Base-by-base conservation (phyloP, 2,888 invertebrate species). In the Tiliacea citrago region DNA sequence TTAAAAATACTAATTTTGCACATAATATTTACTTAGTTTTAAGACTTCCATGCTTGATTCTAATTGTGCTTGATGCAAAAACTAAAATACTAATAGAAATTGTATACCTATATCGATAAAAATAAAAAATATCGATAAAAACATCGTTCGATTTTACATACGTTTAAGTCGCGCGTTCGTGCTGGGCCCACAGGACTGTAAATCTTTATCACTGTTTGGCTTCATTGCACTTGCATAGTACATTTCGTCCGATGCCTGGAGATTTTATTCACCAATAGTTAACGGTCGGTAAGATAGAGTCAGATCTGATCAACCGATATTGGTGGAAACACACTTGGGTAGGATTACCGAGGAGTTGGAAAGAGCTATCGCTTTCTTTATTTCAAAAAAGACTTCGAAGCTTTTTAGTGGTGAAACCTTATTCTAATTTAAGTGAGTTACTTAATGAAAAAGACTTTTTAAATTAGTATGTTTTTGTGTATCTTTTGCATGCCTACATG, bases 191-290 rank as follows among this genome's bases (percentile, higher is more conserved):
- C 39, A 0, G 39, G 1, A 2, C 12, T 24, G 21, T 77, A 51
- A 29, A 77, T 18, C 7, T 77, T 9, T 16, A 8, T 18, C 35
- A 39, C 45, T n/a, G 45, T 39, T 60, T 45, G 24, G 45, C 42
- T 60, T 61, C 3, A 39, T 53, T 61, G 2, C 35, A 53, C 60
- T 69, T 13, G 29, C 16, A 42, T 24, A 16, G n/a, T 39, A 2
- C 55, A 55, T 75, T 18, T 76, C 13, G 29, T 65, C n/a, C 8
- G 65, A 55, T 75, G 47, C 9, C 1, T n/a, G 29, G n/a, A 9
- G n/a, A 42, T 60, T 49, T 29, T 12, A 65, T 76, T 9, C 55
- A 47, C 66, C 66, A 47, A 55, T 29, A 39, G 35, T 3, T 35
- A 53, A 42, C 66, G 10, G 39, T 49, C 12, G 6, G 2, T 35